Evolutionary conservation across 2,113 vertebrate genomes (phyloP).

Genomic region (Sapajus apella): DNA sequence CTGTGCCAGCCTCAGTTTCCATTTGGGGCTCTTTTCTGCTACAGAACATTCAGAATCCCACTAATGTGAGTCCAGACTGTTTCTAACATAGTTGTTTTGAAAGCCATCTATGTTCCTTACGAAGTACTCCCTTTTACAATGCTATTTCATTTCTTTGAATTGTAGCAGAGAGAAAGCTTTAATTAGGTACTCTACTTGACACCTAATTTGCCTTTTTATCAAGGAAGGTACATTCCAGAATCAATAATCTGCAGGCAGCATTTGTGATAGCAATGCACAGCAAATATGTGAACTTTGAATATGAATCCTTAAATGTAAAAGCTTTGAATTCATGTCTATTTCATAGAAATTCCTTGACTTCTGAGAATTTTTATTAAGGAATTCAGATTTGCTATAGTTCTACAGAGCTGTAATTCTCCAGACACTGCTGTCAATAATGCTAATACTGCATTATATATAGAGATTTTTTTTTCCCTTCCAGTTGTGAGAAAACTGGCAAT

Average conservation of each 20-base stretch:
- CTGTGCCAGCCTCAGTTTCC: background rate
- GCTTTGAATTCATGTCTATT: constrained; percentile 30
- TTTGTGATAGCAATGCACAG: background rate
- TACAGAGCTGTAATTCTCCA: background rate
- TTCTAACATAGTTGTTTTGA: constrained; percentile 51
- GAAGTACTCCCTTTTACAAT: constrained; percentile 9
- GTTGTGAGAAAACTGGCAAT: background rate
- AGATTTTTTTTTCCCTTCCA: background rate
- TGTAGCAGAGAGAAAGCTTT: constrained; percentile 58
- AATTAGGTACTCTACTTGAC: constrained; percentile 46
- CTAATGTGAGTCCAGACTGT: background rate
- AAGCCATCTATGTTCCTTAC: background rate
- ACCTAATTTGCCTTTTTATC: constrained; percentile 63
- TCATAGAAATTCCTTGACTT: constrained; percentile 31
- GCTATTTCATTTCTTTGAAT: constrained; percentile 48
- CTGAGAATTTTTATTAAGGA: constrained; percentile 22
- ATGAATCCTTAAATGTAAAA: constrained; percentile 10
- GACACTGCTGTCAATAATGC: background rate
- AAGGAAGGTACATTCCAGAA: constrained; percentile 26
- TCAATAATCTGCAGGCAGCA: background rate
- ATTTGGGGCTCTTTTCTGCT: background rate
- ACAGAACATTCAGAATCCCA: background rate
- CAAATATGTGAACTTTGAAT: background rate
- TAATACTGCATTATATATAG: constrained; percentile 6
- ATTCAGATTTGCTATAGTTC: constrained; percentile 10